Base-by-base conservation (phyloP, 2,888 invertebrate species). In the Apamea monoglypha region DNA sequence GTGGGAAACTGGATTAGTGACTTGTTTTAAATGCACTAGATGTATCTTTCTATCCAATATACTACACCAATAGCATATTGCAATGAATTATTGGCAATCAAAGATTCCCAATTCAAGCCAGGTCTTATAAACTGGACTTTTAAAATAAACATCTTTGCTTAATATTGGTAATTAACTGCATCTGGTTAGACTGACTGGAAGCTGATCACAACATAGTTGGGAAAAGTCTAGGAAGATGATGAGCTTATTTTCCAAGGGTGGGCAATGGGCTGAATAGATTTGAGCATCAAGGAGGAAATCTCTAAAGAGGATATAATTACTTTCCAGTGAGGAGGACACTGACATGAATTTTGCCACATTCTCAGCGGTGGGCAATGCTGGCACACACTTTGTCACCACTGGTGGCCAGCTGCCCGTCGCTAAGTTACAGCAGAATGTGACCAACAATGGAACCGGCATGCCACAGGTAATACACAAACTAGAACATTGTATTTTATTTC, bases 261-360 rank as follows among this genome's bases (percentile, higher is more conserved):
- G 12, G 2, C 29, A 71, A 40, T 21, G 32, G 3, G 4, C 18
- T 0, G 2, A 47, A 56, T 36, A 74, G 44, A 32, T 47, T 12
- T 32, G 0, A 53, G 5, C 8, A 44, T 44, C 14, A 64, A 56
- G 50, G 18, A 32, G 1, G n/a, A 16, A 32, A 67, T 71, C 1
- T 53, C 21, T 77, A 47, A 87, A 53, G 8, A 40, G 12, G 47
- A 25, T 2, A n/a, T 71, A 14, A 64, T 73, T 88, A 59, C 53
- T 72, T 92, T 93, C 14, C 93, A 96, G 96, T 91, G 97, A 96
- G 78, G 96, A 96, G 87, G 96, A 95, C 78, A 87, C 93, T 47
- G 97, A 97, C 87, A 98, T 98, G 98, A 98, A 98, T 96, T 98
- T 98, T 94, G 97, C 98, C 83, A 97, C 98, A 84, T 98, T 98